Percentiles rank a stretch among this genome's conserved stretches.
phyloP scores from a whole-genome alignment of 1,140 invertebrate species.

The Marisa cornuarietis region DNA sequence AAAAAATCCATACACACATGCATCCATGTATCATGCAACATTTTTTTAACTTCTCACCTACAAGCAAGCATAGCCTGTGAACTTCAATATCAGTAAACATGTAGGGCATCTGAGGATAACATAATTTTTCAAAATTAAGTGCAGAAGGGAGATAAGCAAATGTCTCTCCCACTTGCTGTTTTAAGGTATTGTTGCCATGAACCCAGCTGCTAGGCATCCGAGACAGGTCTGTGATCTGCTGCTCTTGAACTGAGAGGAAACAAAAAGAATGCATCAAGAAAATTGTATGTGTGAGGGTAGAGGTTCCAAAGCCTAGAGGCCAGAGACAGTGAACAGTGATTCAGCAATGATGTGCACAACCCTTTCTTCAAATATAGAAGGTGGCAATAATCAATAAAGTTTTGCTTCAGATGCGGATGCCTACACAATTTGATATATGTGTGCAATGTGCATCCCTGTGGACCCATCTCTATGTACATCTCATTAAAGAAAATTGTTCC shows the following conservation, averaged over 20 bases:
- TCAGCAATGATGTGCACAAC: too few relatives aligned
- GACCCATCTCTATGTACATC: too few relatives aligned
- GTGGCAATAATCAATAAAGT: background rate
- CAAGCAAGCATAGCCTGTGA: slow-evolving; percentile 48
- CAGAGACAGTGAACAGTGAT: too few relatives aligned
- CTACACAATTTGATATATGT: background rate
- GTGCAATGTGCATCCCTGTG: too few relatives aligned
- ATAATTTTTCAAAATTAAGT: slow-evolving; percentile 33
- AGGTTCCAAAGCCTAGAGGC: too few relatives aligned
- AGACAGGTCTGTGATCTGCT: slow-evolving; percentile 36
- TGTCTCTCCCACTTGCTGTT: slow-evolving; percentile 16
- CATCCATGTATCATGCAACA: background rate
- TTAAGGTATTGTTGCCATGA: slow-evolving; percentile 20
- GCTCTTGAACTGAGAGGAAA: slow-evolving; percentile 49
- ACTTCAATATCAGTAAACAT: slow-evolving; percentile 49
- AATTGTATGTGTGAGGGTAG: too few relatives aligned
- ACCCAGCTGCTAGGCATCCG: slow-evolving; percentile 35
- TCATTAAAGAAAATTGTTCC: too few relatives aligned
- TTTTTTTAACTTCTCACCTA: slow-evolving; percentile 34
- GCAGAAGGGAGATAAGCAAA: slow-evolving; percentile 47
- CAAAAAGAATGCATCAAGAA: background rate
- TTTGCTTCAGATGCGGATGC: background rate
- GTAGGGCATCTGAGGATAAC: slow-evolving; percentile 34
- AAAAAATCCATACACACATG: background rate
- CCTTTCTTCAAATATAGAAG: too few relatives aligned